These are phyloP conservation scores for Macquaria ambigua DNA, from an alignment of 2,113 vertebrate genomes.

Conservation along the genomic window DNA sequence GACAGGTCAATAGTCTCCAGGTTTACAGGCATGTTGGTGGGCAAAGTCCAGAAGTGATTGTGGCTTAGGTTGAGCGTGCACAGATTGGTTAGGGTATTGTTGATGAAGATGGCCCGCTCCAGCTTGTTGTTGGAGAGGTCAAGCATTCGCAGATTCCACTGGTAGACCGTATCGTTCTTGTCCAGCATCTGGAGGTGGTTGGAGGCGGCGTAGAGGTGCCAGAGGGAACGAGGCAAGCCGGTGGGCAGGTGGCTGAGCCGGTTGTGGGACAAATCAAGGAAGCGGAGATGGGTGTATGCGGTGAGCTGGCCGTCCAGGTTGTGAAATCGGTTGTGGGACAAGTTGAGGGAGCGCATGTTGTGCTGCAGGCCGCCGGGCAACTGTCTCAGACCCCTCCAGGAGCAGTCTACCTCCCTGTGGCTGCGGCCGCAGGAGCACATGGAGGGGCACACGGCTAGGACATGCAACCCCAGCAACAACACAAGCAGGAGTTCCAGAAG, in stretches of 20 bases:
- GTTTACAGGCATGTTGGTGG: slow-evolving; percentile 93
- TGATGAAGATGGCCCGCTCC: slow-evolving; percentile 94
- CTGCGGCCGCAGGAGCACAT: slow-evolving; percentile 90
- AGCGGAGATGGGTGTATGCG: slow-evolving; percentile 90
- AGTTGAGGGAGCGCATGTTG: slow-evolving; percentile 92
- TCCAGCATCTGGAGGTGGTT: slow-evolving; percentile 92
- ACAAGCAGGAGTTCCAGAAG: slow-evolving; percentile 84
- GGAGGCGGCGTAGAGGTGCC: slow-evolving; percentile 90
- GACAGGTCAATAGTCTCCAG: slow-evolving; percentile 91
- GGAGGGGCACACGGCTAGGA: slow-evolving; percentile 88
- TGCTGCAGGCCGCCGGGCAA: slow-evolving; percentile 91
- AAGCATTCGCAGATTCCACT: slow-evolving; percentile 94
- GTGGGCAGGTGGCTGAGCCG: slow-evolving; percentile 88
- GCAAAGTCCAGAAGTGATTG: slow-evolving; percentile 96
- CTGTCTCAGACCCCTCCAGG: slow-evolving; percentile 88
- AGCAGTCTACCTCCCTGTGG: slow-evolving; percentile 94
- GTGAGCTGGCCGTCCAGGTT: slow-evolving; percentile 90
- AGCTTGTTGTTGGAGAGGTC: slow-evolving; percentile 93
- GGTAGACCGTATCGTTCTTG: slow-evolving; percentile 95
- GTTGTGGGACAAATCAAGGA: slow-evolving; percentile 94
- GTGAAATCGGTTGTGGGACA: slow-evolving; percentile 92
- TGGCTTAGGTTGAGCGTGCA: slow-evolving; percentile 91
- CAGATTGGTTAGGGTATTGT: slow-evolving; percentile 92
- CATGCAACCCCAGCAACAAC: slow-evolving; percentile 81
- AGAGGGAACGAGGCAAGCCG: slow-evolving; percentile 92